Evolutionary conservation across 2,113 vertebrate genomes (phyloP).

Genomic region (Cynoglossus semilaevis): DNA sequence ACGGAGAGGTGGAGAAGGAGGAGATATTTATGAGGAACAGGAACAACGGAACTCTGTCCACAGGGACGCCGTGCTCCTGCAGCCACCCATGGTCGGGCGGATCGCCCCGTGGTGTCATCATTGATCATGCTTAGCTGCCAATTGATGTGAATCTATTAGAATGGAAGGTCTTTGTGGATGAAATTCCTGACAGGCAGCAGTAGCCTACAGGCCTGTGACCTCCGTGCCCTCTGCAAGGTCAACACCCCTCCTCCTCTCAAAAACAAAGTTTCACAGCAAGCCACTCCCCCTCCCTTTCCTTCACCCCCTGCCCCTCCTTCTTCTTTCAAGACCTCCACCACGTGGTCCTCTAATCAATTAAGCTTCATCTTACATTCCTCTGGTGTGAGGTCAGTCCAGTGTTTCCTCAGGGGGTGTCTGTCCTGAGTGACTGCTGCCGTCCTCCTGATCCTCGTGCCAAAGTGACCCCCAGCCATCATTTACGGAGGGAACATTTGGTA

Average conservation of each 20-base stretch:
- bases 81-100: constrained; percentile 26
- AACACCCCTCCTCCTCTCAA: constrained; percentile 19
- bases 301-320: no score
- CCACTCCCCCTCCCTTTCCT: neutral
- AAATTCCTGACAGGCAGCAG: constrained; percentile 54
- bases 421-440: constrained; percentile 23
- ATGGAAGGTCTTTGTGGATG: constrained; percentile 57
- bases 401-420: constrained; percentile 55
- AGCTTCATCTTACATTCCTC: constrained; percentile 80
- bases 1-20: constrained; percentile 1
- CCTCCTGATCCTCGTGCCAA: constrained; percentile 8
- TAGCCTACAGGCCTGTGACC: constrained; percentile 66
- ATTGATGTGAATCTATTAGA: constrained; percentile 55
- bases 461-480: neutral
- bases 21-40: neutral
- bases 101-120: constrained; percentile 45
- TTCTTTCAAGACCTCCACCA: constrained; percentile 67
- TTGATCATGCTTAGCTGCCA: constrained; percentile 65
- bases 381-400: constrained; percentile 81
- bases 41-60: constrained; percentile 11
- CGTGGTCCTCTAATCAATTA: constrained; percentile 81
- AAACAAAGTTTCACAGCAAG: constrained; percentile 12
- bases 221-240: constrained; percentile 71
- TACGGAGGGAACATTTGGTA: constrained; percentile 15
- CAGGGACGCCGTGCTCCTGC: constrained; percentile 32